Conservation (phyloP, 2,113 vertebrate genomes). For the Etheostoma cragini region DNA sequence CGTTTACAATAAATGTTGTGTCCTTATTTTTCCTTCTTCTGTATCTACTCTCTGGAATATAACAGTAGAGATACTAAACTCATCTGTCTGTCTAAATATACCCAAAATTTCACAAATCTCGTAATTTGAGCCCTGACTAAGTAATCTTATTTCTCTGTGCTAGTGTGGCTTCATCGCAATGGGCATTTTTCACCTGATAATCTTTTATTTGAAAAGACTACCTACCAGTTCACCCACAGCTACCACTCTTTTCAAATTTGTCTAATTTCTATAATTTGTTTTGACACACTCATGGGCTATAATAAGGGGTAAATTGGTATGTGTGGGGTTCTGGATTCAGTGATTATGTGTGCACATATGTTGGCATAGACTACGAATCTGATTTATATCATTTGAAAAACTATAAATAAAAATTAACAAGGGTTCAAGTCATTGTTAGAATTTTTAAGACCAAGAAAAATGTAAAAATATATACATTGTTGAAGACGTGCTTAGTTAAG, state of each 20-base stretch:
- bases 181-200: neutral
- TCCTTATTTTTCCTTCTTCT: slow-evolving; percentile 28
- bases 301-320: too few relatives aligned
- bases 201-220: neutral
- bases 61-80: slow-evolving; percentile 2
- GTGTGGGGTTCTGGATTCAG: too few relatives aligned
- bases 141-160: neutral
- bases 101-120: neutral
- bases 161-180: neutral
- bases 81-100: slow-evolving; percentile 15
- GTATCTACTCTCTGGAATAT: neutral
- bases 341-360: too few relatives aligned
- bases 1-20: slow-evolving; percentile 9
- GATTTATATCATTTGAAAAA: too few relatives aligned
- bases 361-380: too few relatives aligned
- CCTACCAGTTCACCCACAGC: neutral
- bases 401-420: too few relatives aligned
- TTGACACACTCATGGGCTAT: neutral
- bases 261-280: neutral
- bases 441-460: too few relatives aligned
- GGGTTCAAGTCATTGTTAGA: too few relatives aligned
- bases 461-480: too few relatives aligned
- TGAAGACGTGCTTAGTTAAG: too few relatives aligned
- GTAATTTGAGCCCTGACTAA: neutral
- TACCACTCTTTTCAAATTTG: neutral